Conservation (phyloP, 2,113 vertebrate genomes). For the Nerophis ophidion region DNA sequence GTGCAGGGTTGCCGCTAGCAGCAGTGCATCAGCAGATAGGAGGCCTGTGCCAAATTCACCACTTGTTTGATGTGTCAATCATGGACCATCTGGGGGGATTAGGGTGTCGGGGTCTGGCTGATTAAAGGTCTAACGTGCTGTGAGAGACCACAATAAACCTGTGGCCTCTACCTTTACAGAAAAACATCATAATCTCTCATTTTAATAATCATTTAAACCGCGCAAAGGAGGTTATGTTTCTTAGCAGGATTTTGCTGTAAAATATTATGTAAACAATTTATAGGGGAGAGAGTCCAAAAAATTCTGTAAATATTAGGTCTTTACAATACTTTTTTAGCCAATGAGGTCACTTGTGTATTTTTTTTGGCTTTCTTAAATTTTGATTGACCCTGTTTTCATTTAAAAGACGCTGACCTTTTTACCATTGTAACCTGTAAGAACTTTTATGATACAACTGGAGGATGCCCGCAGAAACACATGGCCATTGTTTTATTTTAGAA, state of each 20-base stretch:
- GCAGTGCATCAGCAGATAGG: conserved; percentile 54
- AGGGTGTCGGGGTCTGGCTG: conserved; percentile 48
- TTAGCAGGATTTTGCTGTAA: not conserved
- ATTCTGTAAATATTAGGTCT: too few relatives aligned
- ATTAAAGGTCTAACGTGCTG: conserved; percentile 57
- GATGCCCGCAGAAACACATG: not conserved
- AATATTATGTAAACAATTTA: too few relatives aligned
- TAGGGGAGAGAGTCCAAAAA: too few relatives aligned
- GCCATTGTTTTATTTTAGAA: not conserved
- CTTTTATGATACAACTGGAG: not conserved
- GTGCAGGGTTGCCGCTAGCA: conserved; percentile 51
- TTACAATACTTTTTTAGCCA: too few relatives aligned
- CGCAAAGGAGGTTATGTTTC: not conserved
- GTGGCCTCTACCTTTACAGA: conserved; percentile 9
- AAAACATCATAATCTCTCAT: not conserved
- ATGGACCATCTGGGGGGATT: conserved; percentile 63
- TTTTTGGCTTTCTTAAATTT: too few relatives aligned
- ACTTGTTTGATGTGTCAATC: conserved; percentile 66
- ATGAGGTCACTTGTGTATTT: too few relatives aligned
- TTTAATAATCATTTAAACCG: not conserved
- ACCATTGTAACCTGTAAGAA: too few relatives aligned
- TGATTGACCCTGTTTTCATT: too few relatives aligned
- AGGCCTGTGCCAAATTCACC: conserved; percentile 47
- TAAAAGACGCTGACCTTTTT: too few relatives aligned
- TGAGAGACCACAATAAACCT: conserved; percentile 54